Conservation (phyloP, 1,140 invertebrate species). For the Drosophila dunni region DNA sequence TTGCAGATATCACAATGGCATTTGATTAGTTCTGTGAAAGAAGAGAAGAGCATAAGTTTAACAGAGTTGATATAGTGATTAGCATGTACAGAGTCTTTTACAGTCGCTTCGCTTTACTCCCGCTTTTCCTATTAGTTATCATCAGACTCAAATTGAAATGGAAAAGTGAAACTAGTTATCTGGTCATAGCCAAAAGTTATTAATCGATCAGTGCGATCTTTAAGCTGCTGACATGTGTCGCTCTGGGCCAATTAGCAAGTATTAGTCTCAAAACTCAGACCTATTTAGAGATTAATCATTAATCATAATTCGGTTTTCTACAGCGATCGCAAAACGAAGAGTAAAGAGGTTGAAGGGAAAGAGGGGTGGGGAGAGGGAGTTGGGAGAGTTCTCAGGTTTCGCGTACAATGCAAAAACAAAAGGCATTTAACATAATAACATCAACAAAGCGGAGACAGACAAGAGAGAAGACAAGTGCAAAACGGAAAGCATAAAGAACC, state of each 20-base stretch:
- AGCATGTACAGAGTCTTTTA: too few species aligned
- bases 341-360: neutral
- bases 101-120: too few species aligned
- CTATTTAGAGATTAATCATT: conserved; percentile 41
- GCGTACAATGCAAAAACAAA: conserved; percentile 64
- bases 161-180: neutral
- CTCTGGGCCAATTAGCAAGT: conserved; percentile 37
- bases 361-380: neutral
- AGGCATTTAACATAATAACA: conserved; percentile 75
- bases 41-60: neutral
- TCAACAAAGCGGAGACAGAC: conserved; percentile 39
- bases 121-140: neutral
- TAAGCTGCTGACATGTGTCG: conserved; percentile 8
- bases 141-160: neutral
- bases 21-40: conserved; percentile 86
- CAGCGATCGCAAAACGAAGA: conserved; percentile 13
- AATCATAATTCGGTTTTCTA: conserved; percentile 43
- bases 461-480: conserved; percentile 77
- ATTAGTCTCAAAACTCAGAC: conserved; percentile 1
- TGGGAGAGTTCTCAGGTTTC: conserved; percentile 20
- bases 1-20: conserved; percentile 92
- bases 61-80: too few species aligned
- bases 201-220: conserved; percentile 1
- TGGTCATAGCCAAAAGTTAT: neutral
- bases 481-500: conserved; percentile 70